These are phyloP conservation scores for Dicentrarchus labrax DNA, from an alignment of 2,113 vertebrate genomes.

Conservation along the genomic window DNA sequence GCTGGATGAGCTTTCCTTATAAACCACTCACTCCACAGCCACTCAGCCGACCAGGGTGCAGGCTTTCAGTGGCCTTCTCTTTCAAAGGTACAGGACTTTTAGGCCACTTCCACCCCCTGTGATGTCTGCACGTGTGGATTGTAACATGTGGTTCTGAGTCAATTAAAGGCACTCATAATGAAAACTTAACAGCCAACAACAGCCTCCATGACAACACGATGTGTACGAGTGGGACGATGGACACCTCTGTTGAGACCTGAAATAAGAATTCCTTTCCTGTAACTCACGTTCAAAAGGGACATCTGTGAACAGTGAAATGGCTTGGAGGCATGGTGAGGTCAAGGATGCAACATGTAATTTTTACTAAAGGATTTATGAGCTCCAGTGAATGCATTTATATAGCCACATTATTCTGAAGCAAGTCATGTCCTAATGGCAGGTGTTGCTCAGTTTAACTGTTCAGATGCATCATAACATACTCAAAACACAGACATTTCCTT, in stretches of 20 bases:
- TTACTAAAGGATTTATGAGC: constrained; percentile 31
- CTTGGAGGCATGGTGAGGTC: constrained; percentile 26
- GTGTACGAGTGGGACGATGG: constrained; percentile 14
- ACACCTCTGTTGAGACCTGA: constrained; percentile 39
- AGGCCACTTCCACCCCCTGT: constrained; percentile 17
- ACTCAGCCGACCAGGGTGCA: background rate
- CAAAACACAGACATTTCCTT: background rate
- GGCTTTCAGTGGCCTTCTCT: constrained; percentile 34
- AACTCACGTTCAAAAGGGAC: constrained; percentile 54
- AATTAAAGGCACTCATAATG: constrained; percentile 30
- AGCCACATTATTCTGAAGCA: constrained; percentile 14
- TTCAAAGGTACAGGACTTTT: constrained; percentile 23
- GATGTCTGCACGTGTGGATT: constrained; percentile 31
- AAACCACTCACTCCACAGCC: constrained; percentile 58
- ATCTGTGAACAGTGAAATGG: constrained; percentile 50
- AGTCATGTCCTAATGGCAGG: constrained; percentile 15
- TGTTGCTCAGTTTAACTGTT: background rate
- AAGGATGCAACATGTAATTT: constrained; percentile 45
- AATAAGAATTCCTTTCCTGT: constrained; percentile 65
- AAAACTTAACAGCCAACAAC: constrained; percentile 20
- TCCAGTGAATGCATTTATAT: background rate
- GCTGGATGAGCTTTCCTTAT: constrained; percentile 58
- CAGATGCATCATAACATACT: background rate
- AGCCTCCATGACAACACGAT: constrained; percentile 4
- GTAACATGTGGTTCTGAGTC: constrained; percentile 3